Evolutionary conservation across 2,888 invertebrate species (phyloP).

Genomic region (Plemyria rubiginata): DNA sequence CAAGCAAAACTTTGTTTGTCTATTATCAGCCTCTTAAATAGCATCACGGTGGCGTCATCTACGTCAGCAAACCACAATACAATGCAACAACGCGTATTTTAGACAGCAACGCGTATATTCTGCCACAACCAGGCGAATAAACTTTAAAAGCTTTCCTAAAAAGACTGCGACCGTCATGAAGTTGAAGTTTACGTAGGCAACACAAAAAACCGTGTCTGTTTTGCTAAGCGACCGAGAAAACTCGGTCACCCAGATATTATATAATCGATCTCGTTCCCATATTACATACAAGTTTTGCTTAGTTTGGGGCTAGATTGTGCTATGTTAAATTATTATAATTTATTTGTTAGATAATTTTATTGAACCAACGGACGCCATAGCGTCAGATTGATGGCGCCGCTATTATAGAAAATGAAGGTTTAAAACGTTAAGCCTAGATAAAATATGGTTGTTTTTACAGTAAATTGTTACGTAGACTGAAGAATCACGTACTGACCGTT

Average conservation of each 20-base stretch:
- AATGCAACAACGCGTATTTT: neutral
- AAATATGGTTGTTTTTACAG: conserved; percentile 9
- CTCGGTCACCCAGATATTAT: too few relatives aligned
- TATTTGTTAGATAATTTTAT: too few relatives aligned
- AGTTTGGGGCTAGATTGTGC: too few relatives aligned
- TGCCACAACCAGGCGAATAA: neutral
- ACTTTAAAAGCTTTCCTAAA: neutral
- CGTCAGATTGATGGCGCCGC: neutral
- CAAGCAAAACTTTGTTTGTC: too few relatives aligned
- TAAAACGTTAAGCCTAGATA: conserved; percentile 6
- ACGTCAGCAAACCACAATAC: neutral
- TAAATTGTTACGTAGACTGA: conserved; percentile 4
- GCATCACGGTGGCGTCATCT: neutral
- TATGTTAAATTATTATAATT: too few relatives aligned
- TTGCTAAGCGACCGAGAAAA: too few relatives aligned
- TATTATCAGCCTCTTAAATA: too few relatives aligned
- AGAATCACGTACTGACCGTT: conserved; percentile 1
- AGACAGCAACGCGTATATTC: neutral
- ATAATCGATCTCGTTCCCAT: too few relatives aligned
- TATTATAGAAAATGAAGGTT: neutral
- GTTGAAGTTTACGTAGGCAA: too few relatives aligned
- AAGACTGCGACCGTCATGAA: neutral
- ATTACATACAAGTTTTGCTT: too few relatives aligned
- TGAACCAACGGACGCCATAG: too few relatives aligned
- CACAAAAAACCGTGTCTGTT: too few relatives aligned